These are phyloP conservation scores for Chromoteleia sp. DNA, from an alignment of 2,888 invertebrate genomes.

Conservation along the genomic window DNA sequence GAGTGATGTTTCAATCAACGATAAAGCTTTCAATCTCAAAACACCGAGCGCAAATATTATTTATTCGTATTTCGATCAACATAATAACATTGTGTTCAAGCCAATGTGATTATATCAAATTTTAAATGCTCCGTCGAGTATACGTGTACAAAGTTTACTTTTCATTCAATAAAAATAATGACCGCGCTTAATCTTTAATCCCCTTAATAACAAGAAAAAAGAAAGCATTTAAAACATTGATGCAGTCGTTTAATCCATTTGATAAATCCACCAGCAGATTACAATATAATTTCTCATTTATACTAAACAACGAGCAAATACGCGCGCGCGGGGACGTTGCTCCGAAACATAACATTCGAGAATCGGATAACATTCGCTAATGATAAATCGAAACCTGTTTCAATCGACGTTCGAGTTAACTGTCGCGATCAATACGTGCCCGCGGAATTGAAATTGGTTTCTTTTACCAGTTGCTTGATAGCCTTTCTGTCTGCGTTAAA, in stretches of 20 bases:
- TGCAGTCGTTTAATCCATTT: background rate
- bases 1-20: no score
- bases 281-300: background rate
- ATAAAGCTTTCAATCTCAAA: no score
- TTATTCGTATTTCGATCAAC: no score
- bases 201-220: background rate
- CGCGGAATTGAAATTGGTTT: slow-evolving; percentile 64
- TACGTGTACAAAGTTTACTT: no score
- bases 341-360: slow-evolving; percentile 37
- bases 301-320: no score
- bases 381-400: slow-evolving; percentile 73
- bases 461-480: slow-evolving; percentile 54
- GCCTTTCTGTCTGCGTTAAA: slow-evolving; percentile 43
- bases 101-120: no score
- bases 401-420: slow-evolving; percentile 74
- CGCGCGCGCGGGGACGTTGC: slow-evolving; percentile 5
- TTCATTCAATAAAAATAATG: background rate
- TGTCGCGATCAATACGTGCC: slow-evolving; percentile 70
- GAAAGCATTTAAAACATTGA: background rate
- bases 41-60: no score
- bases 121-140: no score
- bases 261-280: background rate
- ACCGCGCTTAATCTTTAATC: background rate
- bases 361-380: slow-evolving; percentile 68
- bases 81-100: no score